phyloP scores from a whole-genome alignment of 2,113 vertebrate species.

The Arothron firmamentum region DNA sequence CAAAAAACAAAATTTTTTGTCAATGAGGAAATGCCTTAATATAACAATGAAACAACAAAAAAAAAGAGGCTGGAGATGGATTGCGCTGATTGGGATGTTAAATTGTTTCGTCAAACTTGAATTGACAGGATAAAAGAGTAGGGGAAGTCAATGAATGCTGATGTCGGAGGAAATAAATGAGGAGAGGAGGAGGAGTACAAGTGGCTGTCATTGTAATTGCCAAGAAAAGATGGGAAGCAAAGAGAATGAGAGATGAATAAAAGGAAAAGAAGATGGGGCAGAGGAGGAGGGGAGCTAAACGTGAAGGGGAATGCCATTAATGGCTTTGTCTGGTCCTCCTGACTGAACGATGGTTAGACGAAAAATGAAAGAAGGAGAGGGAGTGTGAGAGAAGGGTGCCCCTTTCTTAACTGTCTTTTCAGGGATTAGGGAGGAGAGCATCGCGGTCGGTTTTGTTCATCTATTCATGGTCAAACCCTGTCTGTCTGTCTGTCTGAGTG shows the following conservation, averaged over 20 bases:
- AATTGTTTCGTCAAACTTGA: conserved; percentile 25
- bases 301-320: conserved; percentile 69
- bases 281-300: conserved; percentile 59
- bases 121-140: conserved; percentile 27
- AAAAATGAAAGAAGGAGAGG: conserved; percentile 58
- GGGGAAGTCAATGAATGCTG: conserved; percentile 52
- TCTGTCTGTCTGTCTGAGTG: neutral
- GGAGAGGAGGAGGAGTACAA: conserved; percentile 42
- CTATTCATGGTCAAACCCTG: conserved; percentile 53
- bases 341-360: conserved; percentile 60
- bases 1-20: too few relatives aligned
- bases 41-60: neutral
- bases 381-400: conserved; percentile 67
- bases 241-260: conserved; percentile 58
- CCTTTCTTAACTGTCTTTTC: conserved; percentile 64
- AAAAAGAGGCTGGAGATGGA: neutral
- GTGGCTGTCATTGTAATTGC: conserved; percentile 57
- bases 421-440: conserved; percentile 64
- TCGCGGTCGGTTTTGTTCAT: conserved; percentile 48
- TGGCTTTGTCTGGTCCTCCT: conserved; percentile 55
- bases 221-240: conserved; percentile 53
- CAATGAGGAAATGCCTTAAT: neutral
- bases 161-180: conserved; percentile 31
- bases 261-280: conserved; percentile 47
- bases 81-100: conserved; percentile 1